A percentile compares a stretch with the other conserved stretches of the same genome.
Conservation (phyloP, 2,888 invertebrate species). For the Mellilla xanthometata region DNA sequence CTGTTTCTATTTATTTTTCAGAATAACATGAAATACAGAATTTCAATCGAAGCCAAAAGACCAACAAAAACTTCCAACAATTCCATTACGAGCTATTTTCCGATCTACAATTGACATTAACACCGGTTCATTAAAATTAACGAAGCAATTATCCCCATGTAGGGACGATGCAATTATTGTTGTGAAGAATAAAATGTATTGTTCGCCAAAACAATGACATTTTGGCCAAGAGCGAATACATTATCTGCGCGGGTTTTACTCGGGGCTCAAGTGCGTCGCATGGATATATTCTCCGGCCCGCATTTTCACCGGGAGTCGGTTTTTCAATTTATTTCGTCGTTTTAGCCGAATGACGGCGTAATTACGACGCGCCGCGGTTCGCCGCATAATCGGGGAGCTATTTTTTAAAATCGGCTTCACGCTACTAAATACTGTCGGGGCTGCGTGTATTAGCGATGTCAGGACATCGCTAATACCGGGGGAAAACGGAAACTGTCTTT, state of each 20-base stretch:
- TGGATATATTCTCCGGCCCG: constrained; percentile 63
- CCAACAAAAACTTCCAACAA: constrained; percentile 11
- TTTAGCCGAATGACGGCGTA: constrained; percentile 73
- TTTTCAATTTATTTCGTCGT: constrained; percentile 78
- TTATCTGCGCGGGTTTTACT: constrained; percentile 65
- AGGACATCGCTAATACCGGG: constrained; percentile 19
- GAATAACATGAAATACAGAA: not conserved
- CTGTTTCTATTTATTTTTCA: too few species aligned
- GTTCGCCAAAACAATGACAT: constrained; percentile 64
- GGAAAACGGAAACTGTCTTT: constrained; percentile 31
- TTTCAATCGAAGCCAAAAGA: constrained; percentile 11
- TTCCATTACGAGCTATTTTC: constrained; percentile 15
- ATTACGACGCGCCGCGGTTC: constrained; percentile 61
- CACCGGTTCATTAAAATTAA: constrained; percentile 59
- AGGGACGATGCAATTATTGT: constrained; percentile 52
- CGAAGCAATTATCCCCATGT: constrained; percentile 57
- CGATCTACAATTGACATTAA: constrained; percentile 23
- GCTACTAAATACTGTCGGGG: constrained; percentile 15
- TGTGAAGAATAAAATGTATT: constrained; percentile 56
- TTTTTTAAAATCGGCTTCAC: constrained; percentile 40
- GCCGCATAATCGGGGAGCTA: constrained; percentile 59
- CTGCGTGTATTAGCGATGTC: too few species aligned
- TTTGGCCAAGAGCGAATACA: constrained; percentile 71
- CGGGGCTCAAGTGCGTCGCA: constrained; percentile 61
- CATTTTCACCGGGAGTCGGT: constrained; percentile 68